A percentile compares a stretch with the other conserved stretches of the same genome.
Conservation (phyloP, 1,140 invertebrate genomes). For the Proctacanthus coquilletti region DNA sequence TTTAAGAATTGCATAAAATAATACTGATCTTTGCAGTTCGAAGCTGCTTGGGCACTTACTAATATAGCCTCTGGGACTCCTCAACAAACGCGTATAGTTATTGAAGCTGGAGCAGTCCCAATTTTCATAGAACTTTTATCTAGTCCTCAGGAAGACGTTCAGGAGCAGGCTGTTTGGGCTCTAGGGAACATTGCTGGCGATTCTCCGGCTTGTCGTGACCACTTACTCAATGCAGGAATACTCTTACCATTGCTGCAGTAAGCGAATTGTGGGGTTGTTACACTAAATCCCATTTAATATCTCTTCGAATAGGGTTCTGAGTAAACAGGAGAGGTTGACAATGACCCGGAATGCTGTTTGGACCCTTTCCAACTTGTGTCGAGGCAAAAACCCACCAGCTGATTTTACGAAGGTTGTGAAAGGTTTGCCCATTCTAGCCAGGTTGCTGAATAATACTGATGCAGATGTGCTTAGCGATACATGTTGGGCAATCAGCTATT, state of each 20-base stretch:
- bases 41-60: slow-evolving; percentile 94
- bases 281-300: not conserved
- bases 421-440: slow-evolving; percentile 74
- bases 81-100: slow-evolving; percentile 80
- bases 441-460: slow-evolving; percentile 78
- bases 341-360: slow-evolving; percentile 97
- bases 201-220: slow-evolving; percentile 81
- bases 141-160: slow-evolving; percentile 80
- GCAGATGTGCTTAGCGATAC: slow-evolving; percentile 85
- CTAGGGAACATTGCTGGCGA: slow-evolving; percentile 89
- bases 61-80: slow-evolving; percentile 97
- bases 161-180: slow-evolving; percentile 94
- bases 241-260: slow-evolving; percentile 79
- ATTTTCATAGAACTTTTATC: slow-evolving; percentile 74
- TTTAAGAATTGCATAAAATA: too few relatives aligned
- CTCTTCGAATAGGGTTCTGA: slow-evolving; percentile 47
- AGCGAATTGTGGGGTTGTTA: slow-evolving; percentile 26
- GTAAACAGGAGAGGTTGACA: slow-evolving; percentile 65
- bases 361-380: slow-evolving; percentile 90
- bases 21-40: slow-evolving; percentile 69
- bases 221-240: slow-evolving; percentile 73
- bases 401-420: slow-evolving; percentile 74
- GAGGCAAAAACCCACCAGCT: slow-evolving; percentile 92
- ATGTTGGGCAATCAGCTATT: slow-evolving; percentile 88
- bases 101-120: slow-evolving; percentile 85